Base-by-base conservation (phyloP, 2,888 invertebrate species). In the Plagodis pulveraria region DNA sequence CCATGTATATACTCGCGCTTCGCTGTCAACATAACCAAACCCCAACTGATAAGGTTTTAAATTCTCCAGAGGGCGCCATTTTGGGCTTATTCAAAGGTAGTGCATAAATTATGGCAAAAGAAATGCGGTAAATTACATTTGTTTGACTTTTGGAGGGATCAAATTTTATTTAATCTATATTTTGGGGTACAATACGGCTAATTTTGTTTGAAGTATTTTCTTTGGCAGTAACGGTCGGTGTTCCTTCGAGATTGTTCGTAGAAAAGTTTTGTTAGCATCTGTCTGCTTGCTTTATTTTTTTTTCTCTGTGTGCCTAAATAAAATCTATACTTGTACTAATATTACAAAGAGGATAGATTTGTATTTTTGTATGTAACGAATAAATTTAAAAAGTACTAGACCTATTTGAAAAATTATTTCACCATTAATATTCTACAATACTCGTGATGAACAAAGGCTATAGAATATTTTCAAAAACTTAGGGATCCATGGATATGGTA, bases 61-160 rank as follows among this genome's bases (percentile, higher is more conserved):
- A 52, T 45, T 44, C 52, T 36, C 22, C n/a, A 5, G 45, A 38
- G 38, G 44, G 38, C 36, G 52, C 32, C 52, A 45, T 52, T 52
- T 52, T 44, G 51, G 44, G 35, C 22, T 45, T 51, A 44, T 51
- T 45, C 52, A 52, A 45, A 45, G 52, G 52, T 45, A n/a, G 44
- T 52, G 52, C 36, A 45, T 45, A 52, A 52, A 52, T 52, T 44
- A 52, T 52, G 32, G 44, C n/a, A 50, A 12, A n/a, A 22, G 38
- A 44, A 52, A 52, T 45, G 22, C 36, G 45, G 22, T 22, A 38
- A 52, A 45, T 52, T 52, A 52, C 36, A 33, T 50, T 52, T 52
- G 7, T 52, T 52, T 38, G 52, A 38, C 22, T 45, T 45, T 52
- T 7, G 35, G 33, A 34, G 2, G 36, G 8, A 7, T 8, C 10